phyloP scores from a whole-genome alignment of 2,888 invertebrate genomes.

The Acrocera orbiculus region DNA sequence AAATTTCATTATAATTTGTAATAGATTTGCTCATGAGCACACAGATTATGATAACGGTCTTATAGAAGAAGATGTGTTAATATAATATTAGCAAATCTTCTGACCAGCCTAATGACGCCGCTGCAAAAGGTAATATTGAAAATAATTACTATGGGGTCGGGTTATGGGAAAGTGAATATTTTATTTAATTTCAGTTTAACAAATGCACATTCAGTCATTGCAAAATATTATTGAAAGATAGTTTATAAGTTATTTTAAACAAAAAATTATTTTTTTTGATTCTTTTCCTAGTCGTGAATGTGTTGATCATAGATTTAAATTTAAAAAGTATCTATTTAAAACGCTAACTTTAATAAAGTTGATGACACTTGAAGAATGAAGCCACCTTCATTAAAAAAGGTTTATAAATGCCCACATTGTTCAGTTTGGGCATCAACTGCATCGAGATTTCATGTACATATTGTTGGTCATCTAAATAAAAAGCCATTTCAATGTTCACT shows the following conservation, averaged over 20 bases:
- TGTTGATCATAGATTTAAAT: too few relatives aligned
- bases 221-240: too few relatives aligned
- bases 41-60: conserved; percentile 24
- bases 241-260: too few relatives aligned
- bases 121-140: conserved; percentile 20
- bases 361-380: conserved; percentile 45
- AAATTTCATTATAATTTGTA: background rate
- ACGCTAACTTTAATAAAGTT: too few relatives aligned
- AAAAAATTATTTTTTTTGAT: too few relatives aligned
- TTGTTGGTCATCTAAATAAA: conserved; percentile 80
- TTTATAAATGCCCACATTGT: conserved; percentile 85
- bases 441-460: conserved; percentile 83
- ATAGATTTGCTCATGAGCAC: conserved; percentile 2
- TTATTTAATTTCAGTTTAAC: background rate
- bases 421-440: conserved; percentile 86
- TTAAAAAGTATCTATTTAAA: too few relatives aligned
- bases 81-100: conserved; percentile 25
- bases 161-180: conserved; percentile 32
- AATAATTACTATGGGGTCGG: conserved; percentile 33
- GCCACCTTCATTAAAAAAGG: conserved; percentile 54
- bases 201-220: too few relatives aligned
- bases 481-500: conserved; percentile 91
- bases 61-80: conserved; percentile 27
- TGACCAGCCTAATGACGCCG: background rate
- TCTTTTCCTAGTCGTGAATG: too few relatives aligned